Percentiles rank a stretch among this genome's conserved stretches.
phyloP scores from a whole-genome alignment of 2,888 invertebrate species.

The Ptychoptera contaminata region DNA sequence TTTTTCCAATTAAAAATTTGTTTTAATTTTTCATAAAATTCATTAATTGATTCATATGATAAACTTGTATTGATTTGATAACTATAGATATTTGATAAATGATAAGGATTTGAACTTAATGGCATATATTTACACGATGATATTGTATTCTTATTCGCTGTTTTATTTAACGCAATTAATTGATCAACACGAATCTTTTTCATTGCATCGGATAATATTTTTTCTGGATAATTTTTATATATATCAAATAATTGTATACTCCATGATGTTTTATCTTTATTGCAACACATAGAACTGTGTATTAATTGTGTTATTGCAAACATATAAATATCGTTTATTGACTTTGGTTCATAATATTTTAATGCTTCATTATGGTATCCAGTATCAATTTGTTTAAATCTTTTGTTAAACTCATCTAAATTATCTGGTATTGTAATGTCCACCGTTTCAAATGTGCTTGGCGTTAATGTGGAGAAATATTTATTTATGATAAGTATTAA shows the following conservation, averaged over 20 bases:
- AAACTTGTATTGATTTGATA: constrained; percentile 22
- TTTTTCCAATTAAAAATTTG: neutral
- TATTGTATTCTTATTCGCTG: constrained; percentile 17
- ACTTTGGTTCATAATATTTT: constrained; percentile 25
- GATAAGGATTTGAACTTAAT: constrained; percentile 21
- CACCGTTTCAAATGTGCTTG: constrained; percentile 4
- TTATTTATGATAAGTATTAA: neutral
- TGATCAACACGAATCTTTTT: constrained; percentile 40
- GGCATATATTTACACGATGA: constrained; percentile 18
- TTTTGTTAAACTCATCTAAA: constrained; percentile 21
- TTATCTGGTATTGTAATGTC: constrained; percentile 19
- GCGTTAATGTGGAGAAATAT: constrained; percentile 1
- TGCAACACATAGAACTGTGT: constrained; percentile 47
- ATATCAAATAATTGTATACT: constrained; percentile 51
- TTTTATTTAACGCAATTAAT: constrained; percentile 36
- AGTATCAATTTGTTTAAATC: constrained; percentile 11
- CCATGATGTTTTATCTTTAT: constrained; percentile 43
- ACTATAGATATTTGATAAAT: constrained; percentile 31
- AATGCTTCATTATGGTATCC: constrained; percentile 6
- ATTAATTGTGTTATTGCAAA: constrained; percentile 41
- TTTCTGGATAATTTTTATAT: constrained; percentile 56
- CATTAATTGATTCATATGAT: constrained; percentile 18
- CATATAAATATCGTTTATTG: constrained; percentile 34
- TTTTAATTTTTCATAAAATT: constrained; percentile 12
- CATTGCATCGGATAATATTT: constrained; percentile 41